A percentile compares a stretch with the other conserved stretches of the same genome.
phyloP scores from a whole-genome alignment of 2,888 invertebrate genomes.

The Stenolophus ochropezus region DNA sequence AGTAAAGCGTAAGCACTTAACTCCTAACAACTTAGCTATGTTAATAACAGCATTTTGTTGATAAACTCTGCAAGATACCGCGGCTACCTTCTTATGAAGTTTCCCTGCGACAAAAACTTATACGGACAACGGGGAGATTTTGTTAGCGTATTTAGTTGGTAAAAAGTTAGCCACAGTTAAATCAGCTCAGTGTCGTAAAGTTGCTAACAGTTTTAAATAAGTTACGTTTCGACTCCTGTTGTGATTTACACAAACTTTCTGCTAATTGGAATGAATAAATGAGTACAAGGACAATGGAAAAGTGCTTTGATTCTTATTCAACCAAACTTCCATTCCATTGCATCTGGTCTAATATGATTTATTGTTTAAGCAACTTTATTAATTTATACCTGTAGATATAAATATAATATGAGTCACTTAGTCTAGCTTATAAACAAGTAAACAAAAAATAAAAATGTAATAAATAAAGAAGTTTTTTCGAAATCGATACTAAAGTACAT shows the following conservation, averaged over 20 bases:
- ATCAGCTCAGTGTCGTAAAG: slow-evolving; percentile 21
- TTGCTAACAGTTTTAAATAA: slow-evolving; percentile 17
- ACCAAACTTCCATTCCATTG: no score
- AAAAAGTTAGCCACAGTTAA: slow-evolving; percentile 44
- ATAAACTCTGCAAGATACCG: slow-evolving; percentile 29
- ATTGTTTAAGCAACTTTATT: no score
- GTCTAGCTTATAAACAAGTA: no score
- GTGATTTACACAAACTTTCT: background rate
- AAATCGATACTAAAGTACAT: no score
- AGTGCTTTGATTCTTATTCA: background rate
- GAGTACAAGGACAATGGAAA: background rate
- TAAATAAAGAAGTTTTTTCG: no score
- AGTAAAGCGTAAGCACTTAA: slow-evolving; percentile 22
- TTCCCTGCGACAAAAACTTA: slow-evolving; percentile 27
- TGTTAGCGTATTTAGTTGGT: slow-evolving; percentile 31
- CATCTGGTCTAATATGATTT: no score
- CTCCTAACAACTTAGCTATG: slow-evolving; percentile 35
- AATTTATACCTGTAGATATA: no score
- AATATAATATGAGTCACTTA: no score
- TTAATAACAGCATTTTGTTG: slow-evolving; percentile 42
- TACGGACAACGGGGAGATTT: slow-evolving; percentile 33
- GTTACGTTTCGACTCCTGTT: slow-evolving; percentile 2
- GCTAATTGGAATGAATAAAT: background rate
- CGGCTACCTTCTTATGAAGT: slow-evolving; percentile 40
- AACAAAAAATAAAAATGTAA: no score